These are phyloP conservation scores for Maniola hyperantus DNA, from an alignment of 2,888 invertebrate species.

Conservation along the genomic window DNA sequence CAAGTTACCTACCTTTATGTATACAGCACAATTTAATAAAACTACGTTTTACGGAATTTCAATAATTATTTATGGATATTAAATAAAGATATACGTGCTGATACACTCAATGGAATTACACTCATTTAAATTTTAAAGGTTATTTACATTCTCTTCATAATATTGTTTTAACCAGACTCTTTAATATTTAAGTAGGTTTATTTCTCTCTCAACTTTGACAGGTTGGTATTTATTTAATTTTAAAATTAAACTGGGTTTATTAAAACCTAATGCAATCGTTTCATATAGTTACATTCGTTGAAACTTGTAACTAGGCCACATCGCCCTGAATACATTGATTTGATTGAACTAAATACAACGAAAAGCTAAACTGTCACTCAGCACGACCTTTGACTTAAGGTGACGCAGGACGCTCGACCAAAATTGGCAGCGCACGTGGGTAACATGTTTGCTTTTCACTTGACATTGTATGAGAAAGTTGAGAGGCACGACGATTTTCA, in stretches of 20 bases:
- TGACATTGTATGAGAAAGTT: no score
- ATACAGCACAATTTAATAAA: no score
- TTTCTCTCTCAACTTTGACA: not conserved
- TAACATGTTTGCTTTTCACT: no score
- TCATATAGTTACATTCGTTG: not conserved
- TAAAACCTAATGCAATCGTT: not conserved
- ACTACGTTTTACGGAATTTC: no score
- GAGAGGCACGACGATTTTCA: no score
- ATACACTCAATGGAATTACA: no score
- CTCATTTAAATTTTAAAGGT: not conserved
- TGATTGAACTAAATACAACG: slow-evolving; percentile 8
- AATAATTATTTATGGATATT: no score
- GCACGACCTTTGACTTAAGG: not conserved
- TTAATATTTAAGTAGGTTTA: not conserved
- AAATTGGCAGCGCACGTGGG: no score
- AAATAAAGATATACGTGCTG: no score
- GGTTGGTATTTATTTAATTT: not conserved
- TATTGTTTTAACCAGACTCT: not conserved
- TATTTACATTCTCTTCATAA: not conserved
- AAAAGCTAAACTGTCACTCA: not conserved
- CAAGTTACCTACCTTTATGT: no score
- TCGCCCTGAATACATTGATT: slow-evolving; percentile 8
- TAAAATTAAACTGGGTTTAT: no score
- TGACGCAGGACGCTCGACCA: no score
- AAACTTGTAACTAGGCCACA: not conserved